Evolutionary conservation across 2,113 vertebrate species (phyloP).

Genomic region (Rhagologus leucostigma): DNA sequence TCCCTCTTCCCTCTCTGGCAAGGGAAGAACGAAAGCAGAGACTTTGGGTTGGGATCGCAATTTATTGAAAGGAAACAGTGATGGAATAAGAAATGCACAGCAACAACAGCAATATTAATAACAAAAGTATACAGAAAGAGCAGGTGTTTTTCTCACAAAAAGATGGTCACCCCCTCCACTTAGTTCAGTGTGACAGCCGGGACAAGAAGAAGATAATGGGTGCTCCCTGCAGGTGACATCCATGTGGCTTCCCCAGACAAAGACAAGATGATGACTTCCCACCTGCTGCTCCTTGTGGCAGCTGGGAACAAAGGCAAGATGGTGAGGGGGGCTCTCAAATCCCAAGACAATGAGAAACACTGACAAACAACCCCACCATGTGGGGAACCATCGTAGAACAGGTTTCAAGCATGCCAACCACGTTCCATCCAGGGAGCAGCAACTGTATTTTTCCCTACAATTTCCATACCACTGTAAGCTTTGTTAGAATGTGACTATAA

Average conservation of each 20-base stretch:
- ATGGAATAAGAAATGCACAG: neutral
- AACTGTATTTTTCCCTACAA: neutral
- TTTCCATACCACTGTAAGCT: neutral
- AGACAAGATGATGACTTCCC: neutral
- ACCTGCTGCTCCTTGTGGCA: too few relatives aligned
- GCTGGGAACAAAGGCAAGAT: neutral
- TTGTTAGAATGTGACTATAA: neutral
- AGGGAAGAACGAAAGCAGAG: neutral
- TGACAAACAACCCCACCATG: accelerated
- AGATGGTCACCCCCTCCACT: neutral
- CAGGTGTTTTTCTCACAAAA: neutral
- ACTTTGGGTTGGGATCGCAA: neutral
- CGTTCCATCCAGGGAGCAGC: neutral
- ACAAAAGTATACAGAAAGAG: neutral
- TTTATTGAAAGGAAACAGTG: neutral
- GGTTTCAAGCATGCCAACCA: accelerated
- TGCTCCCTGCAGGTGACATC: accelerated
- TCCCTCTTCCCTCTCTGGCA: neutral
- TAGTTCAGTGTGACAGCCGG: accelerated
- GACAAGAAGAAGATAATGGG: neutral
- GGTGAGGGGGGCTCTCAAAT: neutral
- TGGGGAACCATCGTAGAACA: neutral
- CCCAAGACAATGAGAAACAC: neutral
- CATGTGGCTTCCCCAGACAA: neutral
- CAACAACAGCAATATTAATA: neutral